Base-by-base conservation (phyloP, 2,888 invertebrate genomes). In the Fragum sueziense region DNA sequence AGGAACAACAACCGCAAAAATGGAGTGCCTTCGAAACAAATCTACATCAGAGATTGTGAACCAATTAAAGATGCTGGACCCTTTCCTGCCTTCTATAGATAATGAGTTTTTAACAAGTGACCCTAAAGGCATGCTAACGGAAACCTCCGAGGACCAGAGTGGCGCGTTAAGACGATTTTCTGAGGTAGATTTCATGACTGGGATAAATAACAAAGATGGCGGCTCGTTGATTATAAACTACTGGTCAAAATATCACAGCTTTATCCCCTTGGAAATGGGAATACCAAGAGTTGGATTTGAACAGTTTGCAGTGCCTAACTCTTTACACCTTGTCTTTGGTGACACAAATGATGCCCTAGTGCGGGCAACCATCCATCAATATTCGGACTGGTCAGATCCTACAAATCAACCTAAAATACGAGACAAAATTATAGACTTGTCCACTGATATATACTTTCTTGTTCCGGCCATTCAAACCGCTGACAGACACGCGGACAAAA, bases 401-500 rank as follows among this genome's bases (percentile, higher is more conserved):
- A 11, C 96, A 22, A 97, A 96, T 91, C 94, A 96, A 91, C 37
- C 65, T 1, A 54, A 20, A 25, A 97, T 97, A 93, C 97, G 97
- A 93, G 96, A 97, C 93, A 96, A 97, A 95, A 96, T 97, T 68
- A 97, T 97, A 20, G 97, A 97, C 90, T 96, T 97, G 6, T 97
- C 97, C 0, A 97, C 97, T 20, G 98, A 99, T 94, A 97, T 97
- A 92, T 97, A 97, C 94, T 98, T 99, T 94, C 97, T 97, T 83
- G 98, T 98, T 92, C 97, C 98, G 17, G 97, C 97, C 73, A 97
- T 97, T 6, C 37, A 33, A 6, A 70, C 54, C 11, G 76, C 74
- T 3, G 71, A 54, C 29, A 62, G 11, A 20, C 81, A 81, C 20
- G 33, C 22, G 20, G 33, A 54, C 20, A n/a, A 31, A n/a, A 14